Percentiles rank a stretch among this genome's conserved stretches.
Evolutionary conservation across 2,888 invertebrate species (phyloP).

Genomic region (Tupiocoris notatus): DNA sequence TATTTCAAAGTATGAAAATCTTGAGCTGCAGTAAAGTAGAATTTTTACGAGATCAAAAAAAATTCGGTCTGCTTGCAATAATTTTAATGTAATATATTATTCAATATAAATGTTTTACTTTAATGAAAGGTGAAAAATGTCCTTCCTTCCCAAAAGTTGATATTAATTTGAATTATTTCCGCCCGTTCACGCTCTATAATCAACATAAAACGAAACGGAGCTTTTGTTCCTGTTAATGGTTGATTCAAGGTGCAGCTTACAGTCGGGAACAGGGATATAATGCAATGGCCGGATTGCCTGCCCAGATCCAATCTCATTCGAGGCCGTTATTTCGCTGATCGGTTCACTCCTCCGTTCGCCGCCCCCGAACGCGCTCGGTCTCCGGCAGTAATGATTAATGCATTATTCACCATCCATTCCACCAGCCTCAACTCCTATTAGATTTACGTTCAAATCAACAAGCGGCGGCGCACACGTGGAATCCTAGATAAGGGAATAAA

Average conservation of each 20-base stretch:
- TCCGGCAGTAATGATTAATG: slow-evolving; percentile 19
- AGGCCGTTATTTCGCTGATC: neutral
- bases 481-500: neutral
- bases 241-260: slow-evolving; percentile 36
- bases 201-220: too few species aligned
- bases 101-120: too few species aligned
- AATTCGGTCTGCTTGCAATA: too few species aligned
- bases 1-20: too few species aligned
- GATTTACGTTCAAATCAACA: slow-evolving; percentile 24
- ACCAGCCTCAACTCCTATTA: neutral
- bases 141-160: too few species aligned
- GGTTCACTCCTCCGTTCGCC: neutral
- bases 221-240: too few species aligned
- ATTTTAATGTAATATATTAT: too few species aligned
- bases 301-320: slow-evolving; percentile 32
- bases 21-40: too few species aligned
- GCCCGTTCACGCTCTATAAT: too few species aligned
- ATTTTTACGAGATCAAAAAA: too few species aligned
- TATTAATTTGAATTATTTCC: too few species aligned
- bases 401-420: slow-evolving; percentile 12
- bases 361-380: neutral
- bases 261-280: slow-evolving; percentile 20
- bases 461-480: slow-evolving; percentile 1
- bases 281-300: neutral
- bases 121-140: too few species aligned